Conservation (phyloP, 1,140 invertebrate genomes). For the Solenopsis invicta region DNA sequence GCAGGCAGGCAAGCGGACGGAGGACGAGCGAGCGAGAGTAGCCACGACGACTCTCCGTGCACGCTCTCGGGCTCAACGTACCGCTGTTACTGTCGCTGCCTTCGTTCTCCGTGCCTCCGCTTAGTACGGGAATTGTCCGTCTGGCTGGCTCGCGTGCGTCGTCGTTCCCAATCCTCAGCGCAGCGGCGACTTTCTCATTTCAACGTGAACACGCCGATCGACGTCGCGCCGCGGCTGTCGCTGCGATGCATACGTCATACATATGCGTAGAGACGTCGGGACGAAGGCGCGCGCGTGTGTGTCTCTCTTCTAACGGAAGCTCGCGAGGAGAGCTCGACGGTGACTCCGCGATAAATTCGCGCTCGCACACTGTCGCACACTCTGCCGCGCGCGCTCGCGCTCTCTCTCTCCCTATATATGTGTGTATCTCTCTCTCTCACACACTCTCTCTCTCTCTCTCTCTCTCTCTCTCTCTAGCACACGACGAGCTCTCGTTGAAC, state of each 20-base stretch:
- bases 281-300: conserved; percentile 16
- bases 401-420: background rate
- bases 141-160: conserved; percentile 68
- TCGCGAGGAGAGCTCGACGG: conserved; percentile 59
- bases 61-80: conserved; percentile 64
- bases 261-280: conserved; percentile 35
- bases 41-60: conserved; percentile 48
- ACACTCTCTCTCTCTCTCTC: background rate
- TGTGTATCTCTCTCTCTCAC: conserved; percentile 20
- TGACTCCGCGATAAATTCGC: conserved; percentile 71
- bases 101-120: conserved; percentile 60
- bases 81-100: conserved; percentile 70
- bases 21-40: background rate
- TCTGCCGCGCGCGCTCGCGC: background rate
- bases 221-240: conserved; percentile 32
- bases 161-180: conserved; percentile 75
- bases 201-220: conserved; percentile 69
- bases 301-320: conserved; percentile 55
- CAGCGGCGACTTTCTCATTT: conserved; percentile 82
- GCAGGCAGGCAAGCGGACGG: background rate
- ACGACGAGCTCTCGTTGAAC: conserved; percentile 62
- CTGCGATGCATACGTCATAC: conserved; percentile 70
- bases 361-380: conserved; percentile 59
- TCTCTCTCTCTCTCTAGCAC: conserved; percentile 13
- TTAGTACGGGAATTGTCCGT: conserved; percentile 74